Percentiles rank a stretch among this genome's conserved stretches.
Evolutionary conservation across 2,797 vertebrate genomes (phyloP).

Genomic region (Hydrophis major): DNA sequence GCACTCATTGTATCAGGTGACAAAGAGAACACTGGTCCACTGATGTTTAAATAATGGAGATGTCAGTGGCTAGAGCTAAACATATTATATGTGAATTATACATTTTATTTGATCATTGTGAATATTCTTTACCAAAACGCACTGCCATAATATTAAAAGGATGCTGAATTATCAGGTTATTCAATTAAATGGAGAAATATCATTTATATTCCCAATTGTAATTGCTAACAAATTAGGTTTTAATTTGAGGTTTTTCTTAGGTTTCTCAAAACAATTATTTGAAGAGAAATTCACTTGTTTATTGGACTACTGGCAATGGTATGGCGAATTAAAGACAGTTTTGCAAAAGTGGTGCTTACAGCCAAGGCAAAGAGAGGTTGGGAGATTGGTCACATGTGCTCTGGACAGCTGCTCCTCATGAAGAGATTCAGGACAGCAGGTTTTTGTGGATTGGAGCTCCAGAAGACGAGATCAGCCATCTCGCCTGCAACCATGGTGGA

Average conservation of each 20-base stretch:
- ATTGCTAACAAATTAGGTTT: not conserved
- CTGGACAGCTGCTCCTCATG: not conserved
- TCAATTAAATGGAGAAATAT: not conserved
- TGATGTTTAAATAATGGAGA: not conserved
- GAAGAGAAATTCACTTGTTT: not conserved
- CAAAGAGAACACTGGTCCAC: not conserved
- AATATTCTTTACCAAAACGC: not conserved
- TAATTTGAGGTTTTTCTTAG: not conserved
- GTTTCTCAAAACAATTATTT: not conserved
- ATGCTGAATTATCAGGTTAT: not conserved
- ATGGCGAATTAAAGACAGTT: not conserved
- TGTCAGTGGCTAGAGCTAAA: not conserved
- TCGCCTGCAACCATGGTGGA: not conserved
- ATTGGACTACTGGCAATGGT: not conserved
- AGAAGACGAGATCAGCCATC: not conserved
- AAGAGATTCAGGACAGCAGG: not conserved
- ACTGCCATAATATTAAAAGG: not conserved
- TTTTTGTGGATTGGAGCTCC: not conserved
- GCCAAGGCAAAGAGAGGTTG: not conserved
- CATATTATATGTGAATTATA: not conserved
- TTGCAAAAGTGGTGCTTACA: not conserved
- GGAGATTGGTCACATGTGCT: not conserved
- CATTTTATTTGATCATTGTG: not conserved
- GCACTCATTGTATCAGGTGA: not conserved
- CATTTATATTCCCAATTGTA: not conserved